Percentiles rank a stretch among this genome's conserved stretches.
These are phyloP conservation scores for Ammospiza maritima DNA, from an alignment of 2,797 vertebrate genomes.

Conservation along the genomic window DNA sequence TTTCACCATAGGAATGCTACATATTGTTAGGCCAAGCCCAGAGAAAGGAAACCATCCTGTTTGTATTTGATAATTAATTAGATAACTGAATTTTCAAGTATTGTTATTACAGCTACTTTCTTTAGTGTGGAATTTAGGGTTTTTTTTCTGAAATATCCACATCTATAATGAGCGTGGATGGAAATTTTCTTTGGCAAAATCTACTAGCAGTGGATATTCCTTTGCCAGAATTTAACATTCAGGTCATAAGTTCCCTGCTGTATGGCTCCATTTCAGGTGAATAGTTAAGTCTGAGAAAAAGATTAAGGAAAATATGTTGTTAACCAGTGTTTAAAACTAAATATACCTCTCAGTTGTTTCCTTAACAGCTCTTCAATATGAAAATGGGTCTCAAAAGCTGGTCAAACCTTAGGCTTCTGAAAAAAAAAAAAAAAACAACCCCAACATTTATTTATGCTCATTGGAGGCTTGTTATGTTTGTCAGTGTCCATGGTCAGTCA, in stretches of 20 bases:
- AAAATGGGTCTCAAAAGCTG: neutral
- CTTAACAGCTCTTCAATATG: neutral
- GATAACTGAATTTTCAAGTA: neutral
- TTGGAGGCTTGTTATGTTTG: neutral
- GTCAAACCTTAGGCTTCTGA: neutral
- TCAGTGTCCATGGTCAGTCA: neutral
- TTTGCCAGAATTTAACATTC: neutral
- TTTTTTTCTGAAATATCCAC: neutral
- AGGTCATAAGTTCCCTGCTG: neutral
- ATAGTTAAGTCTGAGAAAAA: neutral
- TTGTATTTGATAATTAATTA: neutral
- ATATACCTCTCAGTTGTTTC: neutral
- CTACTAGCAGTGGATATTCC: neutral
- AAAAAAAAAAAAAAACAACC: neutral
- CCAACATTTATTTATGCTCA: neutral
- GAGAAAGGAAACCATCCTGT: neutral
- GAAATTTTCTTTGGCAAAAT: neutral
- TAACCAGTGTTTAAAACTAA: neutral
- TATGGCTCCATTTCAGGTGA: neutral
- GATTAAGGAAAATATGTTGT: neutral
- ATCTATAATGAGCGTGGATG: neutral
- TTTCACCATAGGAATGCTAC: neutral
- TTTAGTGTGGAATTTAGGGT: neutral
- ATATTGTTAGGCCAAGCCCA: neutral
- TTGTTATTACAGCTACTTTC: neutral